Evolutionary conservation across 2,888 invertebrate genomes (phyloP).

Genomic region (Microdon myrmicae): DNA sequence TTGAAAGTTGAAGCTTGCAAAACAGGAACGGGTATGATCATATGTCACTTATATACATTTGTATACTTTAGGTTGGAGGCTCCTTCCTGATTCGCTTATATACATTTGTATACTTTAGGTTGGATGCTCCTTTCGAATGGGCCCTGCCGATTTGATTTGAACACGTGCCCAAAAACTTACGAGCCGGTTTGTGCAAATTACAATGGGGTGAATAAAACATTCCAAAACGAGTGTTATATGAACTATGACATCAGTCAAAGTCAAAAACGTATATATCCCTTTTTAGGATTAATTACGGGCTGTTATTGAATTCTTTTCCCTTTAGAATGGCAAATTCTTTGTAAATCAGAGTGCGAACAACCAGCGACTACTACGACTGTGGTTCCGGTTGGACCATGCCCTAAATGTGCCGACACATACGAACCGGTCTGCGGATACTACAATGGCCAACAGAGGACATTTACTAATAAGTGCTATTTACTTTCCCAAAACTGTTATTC

Average conservation of each 20-base stretch:
- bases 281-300: too few species aligned
- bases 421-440: conserved; percentile 29
- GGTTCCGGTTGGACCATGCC: conserved; percentile 13
- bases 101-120: too few species aligned
- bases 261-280: conserved; percentile 4
- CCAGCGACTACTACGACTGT: background rate
- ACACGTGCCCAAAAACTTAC: conserved; percentile 10
- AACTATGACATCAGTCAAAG: conserved; percentile 7
- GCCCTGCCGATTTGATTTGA: background rate
- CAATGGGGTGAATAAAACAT: conserved; percentile 18
- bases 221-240: conserved; percentile 24
- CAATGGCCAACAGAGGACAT: conserved; percentile 26
- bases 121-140: conserved; percentile 10
- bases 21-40: conserved; percentile 17
- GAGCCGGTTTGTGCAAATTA: conserved; percentile 21
- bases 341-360: background rate
- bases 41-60: too few species aligned
- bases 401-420: conserved; percentile 18
- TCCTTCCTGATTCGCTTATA: background rate
- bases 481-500: conserved; percentile 28
- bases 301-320: background rate
- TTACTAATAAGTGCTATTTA: conserved; percentile 30
- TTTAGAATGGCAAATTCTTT: conserved; percentile 17
- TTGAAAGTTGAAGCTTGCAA: conserved; percentile 7
- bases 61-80: conserved; percentile 13